These are phyloP conservation scores for Clivina fossor DNA, from an alignment of 2,888 invertebrate genomes.

Conservation along the genomic window DNA sequence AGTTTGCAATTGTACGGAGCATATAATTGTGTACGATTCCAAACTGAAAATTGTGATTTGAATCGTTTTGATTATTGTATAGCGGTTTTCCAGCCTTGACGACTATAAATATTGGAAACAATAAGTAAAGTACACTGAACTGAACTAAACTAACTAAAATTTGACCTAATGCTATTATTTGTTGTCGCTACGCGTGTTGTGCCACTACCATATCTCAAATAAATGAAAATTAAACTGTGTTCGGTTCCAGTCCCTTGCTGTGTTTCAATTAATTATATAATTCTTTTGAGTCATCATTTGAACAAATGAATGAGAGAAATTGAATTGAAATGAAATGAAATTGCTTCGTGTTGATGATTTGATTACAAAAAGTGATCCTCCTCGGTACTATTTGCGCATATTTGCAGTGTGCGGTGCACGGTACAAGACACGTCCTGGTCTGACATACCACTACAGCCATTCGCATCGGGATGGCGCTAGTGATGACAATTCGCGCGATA, in stretches of 20 bases:
- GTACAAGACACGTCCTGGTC: slow-evolving; percentile 94
- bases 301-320: neutral
- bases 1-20: too few species aligned
- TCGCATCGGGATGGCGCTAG: slow-evolving; percentile 71
- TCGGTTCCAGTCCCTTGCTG: slow-evolving; percentile 5
- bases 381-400: slow-evolving; percentile 40
- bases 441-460: slow-evolving; percentile 94
- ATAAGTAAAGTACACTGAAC: too few species aligned
- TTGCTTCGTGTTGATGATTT: slow-evolving; percentile 3
- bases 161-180: too few species aligned
- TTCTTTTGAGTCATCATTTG: neutral
- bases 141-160: too few species aligned
- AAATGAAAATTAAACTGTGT: neutral
- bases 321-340: neutral
- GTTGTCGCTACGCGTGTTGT: too few species aligned
- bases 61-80: too few species aligned
- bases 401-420: slow-evolving; percentile 90
- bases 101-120: too few species aligned
- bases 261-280: neutral
- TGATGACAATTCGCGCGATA: slow-evolving; percentile 55
- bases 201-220: too few species aligned
- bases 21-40: too few species aligned
- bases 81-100: too few species aligned
- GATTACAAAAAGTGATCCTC: neutral
- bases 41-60: too few species aligned